phyloP scores from a whole-genome alignment of 2,888 invertebrate genomes.

The Sminthurinus aureus region DNA sequence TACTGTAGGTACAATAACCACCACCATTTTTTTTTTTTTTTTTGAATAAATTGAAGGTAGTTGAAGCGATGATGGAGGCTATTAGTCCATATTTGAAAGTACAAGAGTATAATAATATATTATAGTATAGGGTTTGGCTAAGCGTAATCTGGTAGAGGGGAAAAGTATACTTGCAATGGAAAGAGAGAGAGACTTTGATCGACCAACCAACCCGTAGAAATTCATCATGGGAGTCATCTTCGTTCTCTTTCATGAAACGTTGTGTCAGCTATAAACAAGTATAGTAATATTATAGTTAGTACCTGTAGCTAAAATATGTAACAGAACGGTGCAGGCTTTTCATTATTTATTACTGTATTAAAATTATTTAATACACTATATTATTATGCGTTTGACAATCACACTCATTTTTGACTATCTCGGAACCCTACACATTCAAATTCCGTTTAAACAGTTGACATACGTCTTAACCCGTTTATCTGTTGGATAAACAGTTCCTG shows the following conservation, averaged over 20 bases:
- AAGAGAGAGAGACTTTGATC: not conserved
- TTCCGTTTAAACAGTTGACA: no score
- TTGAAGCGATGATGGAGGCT: not conserved
- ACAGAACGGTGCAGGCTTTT: no score
- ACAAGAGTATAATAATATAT: not conserved
- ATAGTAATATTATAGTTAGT: not conserved
- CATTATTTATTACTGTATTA: no score
- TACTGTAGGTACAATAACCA: no score
- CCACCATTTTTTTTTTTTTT: no score
- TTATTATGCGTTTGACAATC: no score
- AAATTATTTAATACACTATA: no score
- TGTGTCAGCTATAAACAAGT: not conserved
- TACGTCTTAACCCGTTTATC: no score
- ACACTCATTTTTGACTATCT: no score
- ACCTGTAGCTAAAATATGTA: no score
- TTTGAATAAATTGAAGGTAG: not conserved
- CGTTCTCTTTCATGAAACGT: not conserved
- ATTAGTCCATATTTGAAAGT: not conserved
- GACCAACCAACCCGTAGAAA: conserved; percentile 9
- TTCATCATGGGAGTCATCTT: not conserved
- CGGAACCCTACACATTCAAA: no score
- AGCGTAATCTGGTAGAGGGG: not conserved
- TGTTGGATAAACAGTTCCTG: no score
- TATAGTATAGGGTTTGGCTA: not conserved
- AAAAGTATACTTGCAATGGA: not conserved